These are phyloP conservation scores for Galemys pyrenaicus DNA, from an alignment of 2,113 vertebrate genomes.

Conservation along the genomic window DNA sequence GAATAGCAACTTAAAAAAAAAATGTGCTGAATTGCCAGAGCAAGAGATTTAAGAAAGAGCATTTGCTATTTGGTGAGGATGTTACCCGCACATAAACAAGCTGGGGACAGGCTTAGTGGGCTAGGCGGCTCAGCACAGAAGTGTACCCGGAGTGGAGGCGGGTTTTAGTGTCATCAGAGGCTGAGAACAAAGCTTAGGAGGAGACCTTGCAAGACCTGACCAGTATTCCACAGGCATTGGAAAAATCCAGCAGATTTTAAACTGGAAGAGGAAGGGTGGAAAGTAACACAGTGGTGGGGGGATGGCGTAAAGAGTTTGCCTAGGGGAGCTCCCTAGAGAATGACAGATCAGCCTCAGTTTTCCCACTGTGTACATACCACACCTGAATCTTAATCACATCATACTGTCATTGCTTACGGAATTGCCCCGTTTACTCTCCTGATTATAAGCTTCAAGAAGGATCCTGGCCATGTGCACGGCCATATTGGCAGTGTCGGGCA, in stretches of 20 bases:
- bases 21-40: background rate
- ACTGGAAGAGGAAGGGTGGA: background rate
- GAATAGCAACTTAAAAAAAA: background rate
- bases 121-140: background rate
- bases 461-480: background rate
- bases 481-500: background rate
- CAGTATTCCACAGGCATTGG: background rate
- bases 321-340: background rate
- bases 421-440: background rate
- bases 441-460: background rate
- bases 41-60: background rate
- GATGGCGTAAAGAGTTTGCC: background rate
- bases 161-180: background rate
- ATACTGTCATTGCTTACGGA: background rate
- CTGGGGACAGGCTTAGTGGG: background rate
- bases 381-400: background rate
- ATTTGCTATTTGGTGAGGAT: background rate
- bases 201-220: background rate
- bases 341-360: background rate
- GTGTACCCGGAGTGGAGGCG: accelerated
- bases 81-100: background rate
- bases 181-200: background rate
- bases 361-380: background rate
- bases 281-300: background rate
- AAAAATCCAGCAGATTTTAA: background rate